Conservation (phyloP, 2,888 invertebrate genomes). For the Molanna angustata region DNA sequence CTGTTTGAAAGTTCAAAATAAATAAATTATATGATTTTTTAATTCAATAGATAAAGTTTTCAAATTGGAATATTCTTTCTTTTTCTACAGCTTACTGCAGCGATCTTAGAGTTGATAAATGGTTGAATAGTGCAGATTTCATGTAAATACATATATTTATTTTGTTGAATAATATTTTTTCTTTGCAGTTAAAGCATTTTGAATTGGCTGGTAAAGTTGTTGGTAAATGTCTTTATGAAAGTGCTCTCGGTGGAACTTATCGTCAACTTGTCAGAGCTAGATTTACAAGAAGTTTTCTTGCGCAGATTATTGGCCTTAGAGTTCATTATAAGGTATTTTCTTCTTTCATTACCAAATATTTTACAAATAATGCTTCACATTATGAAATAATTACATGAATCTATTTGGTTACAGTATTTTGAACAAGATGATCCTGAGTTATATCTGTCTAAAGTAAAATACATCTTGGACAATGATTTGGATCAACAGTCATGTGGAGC, state of each 20-base stretch:
- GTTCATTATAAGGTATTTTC: conserved; percentile 80
- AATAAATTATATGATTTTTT: no score
- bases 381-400: neutral
- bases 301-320: conserved; percentile 88
- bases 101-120: no score
- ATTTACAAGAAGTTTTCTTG: conserved; percentile 88
- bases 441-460: conserved; percentile 90
- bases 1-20: no score
- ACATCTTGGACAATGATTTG: conserved; percentile 87
- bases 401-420: conserved; percentile 66
- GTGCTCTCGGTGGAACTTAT: conserved; percentile 85
- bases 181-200: conserved; percentile 71
- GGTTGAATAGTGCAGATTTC: no score
- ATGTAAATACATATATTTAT: no score
- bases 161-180: neutral
- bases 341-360: neutral
- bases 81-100: no score
- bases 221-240: conserved; percentile 93
- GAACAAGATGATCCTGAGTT: conserved; percentile 95
- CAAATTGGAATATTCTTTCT: no score
- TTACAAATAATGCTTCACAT: neutral
- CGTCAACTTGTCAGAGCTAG: conserved; percentile 86
- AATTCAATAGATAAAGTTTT: no score
- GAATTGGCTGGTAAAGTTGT: conserved; percentile 93
- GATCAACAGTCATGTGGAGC: conserved; percentile 66